A percentile compares a stretch with the other conserved stretches of the same genome.
Evolutionary conservation across 2,113 vertebrate species (phyloP).

Genomic region (Plecturocebus donacophilus): DNA sequence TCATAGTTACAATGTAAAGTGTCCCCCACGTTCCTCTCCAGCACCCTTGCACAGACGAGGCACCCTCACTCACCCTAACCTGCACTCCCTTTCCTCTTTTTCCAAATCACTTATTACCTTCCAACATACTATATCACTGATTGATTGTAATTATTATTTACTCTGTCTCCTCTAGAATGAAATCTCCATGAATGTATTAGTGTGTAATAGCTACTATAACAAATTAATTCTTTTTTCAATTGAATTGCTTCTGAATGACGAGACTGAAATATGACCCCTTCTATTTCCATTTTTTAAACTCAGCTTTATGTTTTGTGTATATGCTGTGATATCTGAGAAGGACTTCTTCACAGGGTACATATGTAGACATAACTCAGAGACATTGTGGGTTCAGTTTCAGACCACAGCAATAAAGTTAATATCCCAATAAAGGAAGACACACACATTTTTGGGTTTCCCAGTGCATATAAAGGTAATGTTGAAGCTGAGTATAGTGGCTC

Average conservation of each 20-base stretch:
- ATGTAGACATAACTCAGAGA: background rate
- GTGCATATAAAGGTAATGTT: background rate
- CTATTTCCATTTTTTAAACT: background rate
- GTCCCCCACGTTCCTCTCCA: rapidly evolving
- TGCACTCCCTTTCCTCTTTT: background rate
- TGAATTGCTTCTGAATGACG: background rate
- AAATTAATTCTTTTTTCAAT: background rate
- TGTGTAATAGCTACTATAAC: background rate
- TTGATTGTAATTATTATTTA: background rate
- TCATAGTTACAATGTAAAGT: background rate
- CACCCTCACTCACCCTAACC: background rate
- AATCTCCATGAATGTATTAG: background rate
- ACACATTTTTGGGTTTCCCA: background rate
- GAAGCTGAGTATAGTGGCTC: background rate
- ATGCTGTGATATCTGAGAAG: background rate
- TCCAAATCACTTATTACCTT: background rate
- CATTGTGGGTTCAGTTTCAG: background rate
- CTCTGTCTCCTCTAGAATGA: background rate
- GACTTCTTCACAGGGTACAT: background rate
- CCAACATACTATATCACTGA: background rate
- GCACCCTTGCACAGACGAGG: background rate
- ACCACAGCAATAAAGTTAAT: background rate
- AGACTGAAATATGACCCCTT: background rate
- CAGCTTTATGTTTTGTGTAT: background rate
- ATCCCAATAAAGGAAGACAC: background rate